These are phyloP conservation scores for Pristionchus japonicus DNA, from an alignment of 2,888 invertebrate species.

Conservation along the genomic window DNA sequence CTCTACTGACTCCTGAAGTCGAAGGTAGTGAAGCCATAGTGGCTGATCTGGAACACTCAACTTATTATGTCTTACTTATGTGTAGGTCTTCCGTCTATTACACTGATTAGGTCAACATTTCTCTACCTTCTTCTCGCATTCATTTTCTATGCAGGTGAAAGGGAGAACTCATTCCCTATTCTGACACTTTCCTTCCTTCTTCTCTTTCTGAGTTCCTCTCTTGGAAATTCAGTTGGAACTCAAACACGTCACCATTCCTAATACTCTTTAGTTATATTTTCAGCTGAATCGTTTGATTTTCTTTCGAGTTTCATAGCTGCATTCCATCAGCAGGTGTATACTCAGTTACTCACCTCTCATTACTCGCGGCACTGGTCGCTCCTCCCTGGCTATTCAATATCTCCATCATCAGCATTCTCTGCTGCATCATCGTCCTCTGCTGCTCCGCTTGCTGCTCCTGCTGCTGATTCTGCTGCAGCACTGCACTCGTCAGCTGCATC, in stretches of 20 bases:
- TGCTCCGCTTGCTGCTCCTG: background rate
- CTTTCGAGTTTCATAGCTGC: too few species aligned
- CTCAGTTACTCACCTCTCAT: slow-evolving; percentile 38
- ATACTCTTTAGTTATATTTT: too few species aligned
- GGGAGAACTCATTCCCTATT: background rate
- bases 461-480: slow-evolving; percentile 28
- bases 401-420: slow-evolving; percentile 11
- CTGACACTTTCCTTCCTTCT: background rate
- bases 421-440: slow-evolving; percentile 26
- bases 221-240: too few species aligned
- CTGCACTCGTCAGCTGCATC: slow-evolving; percentile 18
- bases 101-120: background rate
- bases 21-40: background rate
- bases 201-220: background rate
- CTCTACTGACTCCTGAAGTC: background rate
- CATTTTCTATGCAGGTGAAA: background rate
- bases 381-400: background rate
- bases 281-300: too few species aligned
- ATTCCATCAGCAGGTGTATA: too few species aligned
- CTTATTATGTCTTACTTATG: background rate
- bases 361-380: background rate
- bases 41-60: background rate
- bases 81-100: background rate
- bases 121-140: background rate
- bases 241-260: too few species aligned